Base-by-base conservation (phyloP, 2,888 invertebrate genomes). In the Oxytorus armatus region DNA sequence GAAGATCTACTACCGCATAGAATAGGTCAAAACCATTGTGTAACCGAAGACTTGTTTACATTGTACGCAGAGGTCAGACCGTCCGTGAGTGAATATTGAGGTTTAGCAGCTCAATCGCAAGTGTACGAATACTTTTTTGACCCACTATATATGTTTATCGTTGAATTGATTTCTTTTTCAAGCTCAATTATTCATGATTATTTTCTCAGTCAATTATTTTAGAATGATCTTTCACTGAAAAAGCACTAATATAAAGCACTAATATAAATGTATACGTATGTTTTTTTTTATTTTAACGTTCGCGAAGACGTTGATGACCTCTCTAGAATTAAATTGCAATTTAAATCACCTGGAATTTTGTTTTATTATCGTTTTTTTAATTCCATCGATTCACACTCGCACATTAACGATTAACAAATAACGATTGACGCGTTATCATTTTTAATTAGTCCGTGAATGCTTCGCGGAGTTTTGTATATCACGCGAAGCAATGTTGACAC, bases 371-470 rank as follows among this genome's bases (percentile, higher is more conserved):
- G 23, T 29, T 55, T 4, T 44, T 5, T 14, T 29, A 8, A 36
- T 57, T 36, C 10, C 16, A 53, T 49, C 23, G 21, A 59, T 18
- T 59, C 44, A 49, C 59, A 42, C 51, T 42, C 51, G 65, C n/a
- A n/a, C 8, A 55, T 21, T 33, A 23, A 65, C 36, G n/a, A 57
- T 53, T 39, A 51, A 51, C n/a, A 59, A 70, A 42, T 73, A 39
- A 16, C 66, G 16, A 69, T 65, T 23, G 39, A 33, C 33, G 21
- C 29, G 21, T 44, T 55, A 5, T 66, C n/a, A 73, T 21, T 59
- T 39, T 72, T 61, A 61, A 61, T 80, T 72, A 49, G 53, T 44
- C 65, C n/a, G 61, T 29, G 33, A 39, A 18, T n/a, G 4, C 16
- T 29, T 23, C 51, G 21, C n/a, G n/a, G n/a, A 10, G 18, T 44